Evolutionary conservation across 2,888 invertebrate species (phyloP).

Genomic region (Drosophila pseudotalamancana): DNA sequence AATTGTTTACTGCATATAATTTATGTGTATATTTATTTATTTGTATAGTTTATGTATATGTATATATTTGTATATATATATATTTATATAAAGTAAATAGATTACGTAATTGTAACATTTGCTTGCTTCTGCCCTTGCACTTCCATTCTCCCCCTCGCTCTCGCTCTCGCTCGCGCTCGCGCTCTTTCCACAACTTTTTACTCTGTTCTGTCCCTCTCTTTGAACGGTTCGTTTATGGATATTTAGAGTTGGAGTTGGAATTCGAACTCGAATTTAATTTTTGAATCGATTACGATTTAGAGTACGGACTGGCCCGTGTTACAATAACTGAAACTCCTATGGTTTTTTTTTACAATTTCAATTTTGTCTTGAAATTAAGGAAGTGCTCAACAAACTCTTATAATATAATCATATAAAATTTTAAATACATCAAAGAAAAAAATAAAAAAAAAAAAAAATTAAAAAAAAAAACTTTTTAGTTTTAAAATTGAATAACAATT

Average conservation of each 20-base stretch:
- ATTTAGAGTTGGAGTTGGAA: slow-evolving; percentile 15
- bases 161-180: neutral
- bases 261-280: slow-evolving; percentile 4
- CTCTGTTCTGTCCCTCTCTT: slow-evolving; percentile 14
- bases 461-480: slow-evolving; percentile 25
- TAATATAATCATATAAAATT: slow-evolving; percentile 13
- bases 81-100: slow-evolving; percentile 75
- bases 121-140: slow-evolving; percentile 23
- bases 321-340: slow-evolving; percentile 31
- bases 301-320: slow-evolving; percentile 20
- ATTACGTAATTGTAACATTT: slow-evolving; percentile 79
- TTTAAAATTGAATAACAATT: slow-evolving; percentile 62
- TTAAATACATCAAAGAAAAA: slow-evolving; percentile 12
- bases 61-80: slow-evolving; percentile 61
- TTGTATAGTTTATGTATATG: slow-evolving; percentile 60
- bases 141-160: neutral
- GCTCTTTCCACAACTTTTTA: neutral
- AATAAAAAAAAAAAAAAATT: slow-evolving; percentile 22
- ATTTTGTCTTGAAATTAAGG: slow-evolving; percentile 56
- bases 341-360: slow-evolving; percentile 47
- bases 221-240: slow-evolving; percentile 29
- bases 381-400: slow-evolving; percentile 45
- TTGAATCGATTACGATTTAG: slow-evolving; percentile 9
- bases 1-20: slow-evolving; percentile 58
- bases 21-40: slow-evolving; percentile 54